These are phyloP conservation scores for Apodemus speciosus DNA, from an alignment of 2,113 vertebrate species.

Conservation along the genomic window DNA sequence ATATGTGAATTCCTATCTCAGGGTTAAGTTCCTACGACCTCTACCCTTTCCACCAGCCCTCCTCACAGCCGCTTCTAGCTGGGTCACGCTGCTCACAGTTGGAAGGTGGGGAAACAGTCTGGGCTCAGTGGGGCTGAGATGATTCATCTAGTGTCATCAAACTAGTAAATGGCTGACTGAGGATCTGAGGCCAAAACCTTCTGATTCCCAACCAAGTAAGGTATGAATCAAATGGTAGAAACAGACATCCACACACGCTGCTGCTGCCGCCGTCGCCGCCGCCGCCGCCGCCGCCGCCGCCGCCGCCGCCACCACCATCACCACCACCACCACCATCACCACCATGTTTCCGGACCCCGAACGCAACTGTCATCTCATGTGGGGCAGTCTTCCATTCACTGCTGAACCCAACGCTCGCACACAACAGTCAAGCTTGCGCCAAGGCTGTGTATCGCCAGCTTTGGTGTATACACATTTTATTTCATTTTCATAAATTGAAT, in stretches of 20 bases:
- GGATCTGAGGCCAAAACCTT: background rate
- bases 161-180: background rate
- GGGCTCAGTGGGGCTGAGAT: background rate
- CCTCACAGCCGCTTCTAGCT: background rate
- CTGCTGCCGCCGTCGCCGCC: no score
- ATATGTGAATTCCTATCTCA: background rate
- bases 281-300: no score
- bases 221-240: background rate
- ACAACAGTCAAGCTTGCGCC: background rate
- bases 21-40: background rate
- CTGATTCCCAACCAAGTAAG: background rate
- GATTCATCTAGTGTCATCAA: background rate
- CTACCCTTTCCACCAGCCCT: background rate
- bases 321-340: no score
- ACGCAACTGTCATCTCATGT: background rate
- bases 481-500: slow-evolving; percentile 1
- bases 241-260: background rate
- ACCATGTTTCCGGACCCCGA: background rate
- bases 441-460: background rate
- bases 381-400: rapidly evolving
- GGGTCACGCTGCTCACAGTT: background rate
- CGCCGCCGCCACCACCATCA: no score
- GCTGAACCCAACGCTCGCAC: background rate
- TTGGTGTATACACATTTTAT: background rate
- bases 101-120: background rate